Base-by-base conservation (phyloP, 2,888 invertebrate genomes). In the Xanthorhoe designata region DNA sequence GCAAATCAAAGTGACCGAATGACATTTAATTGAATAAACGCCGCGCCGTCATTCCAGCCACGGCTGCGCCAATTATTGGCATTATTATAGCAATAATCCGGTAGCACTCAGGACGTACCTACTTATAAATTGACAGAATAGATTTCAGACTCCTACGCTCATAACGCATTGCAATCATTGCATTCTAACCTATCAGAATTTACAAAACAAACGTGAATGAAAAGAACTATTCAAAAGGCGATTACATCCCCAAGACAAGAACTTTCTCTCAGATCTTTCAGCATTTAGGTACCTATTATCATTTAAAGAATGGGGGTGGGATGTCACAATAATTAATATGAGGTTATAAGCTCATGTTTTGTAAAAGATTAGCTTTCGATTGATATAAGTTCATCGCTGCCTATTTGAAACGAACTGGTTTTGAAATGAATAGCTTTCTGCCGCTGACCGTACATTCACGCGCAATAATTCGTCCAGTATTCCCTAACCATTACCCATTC, bases 1-100 rank as follows among this genome's bases (percentile, higher is more conserved):
- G 51, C 68, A 69, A 71, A 71, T 74, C 70, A 67, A 67, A 68
- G 50, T 73, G 74, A 61, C 63, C 78, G 49, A 80, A 64, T 82
- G 82, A 79, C 82, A 83, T 83, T 83, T 81, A 75, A 79, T 80
- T 79, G 77, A 75, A 76, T 73, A 65, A 68, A 72, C 66, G 65
- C 49, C 64, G 66, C 61, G 65, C 58, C 68, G 62, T 63, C 69
- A 61, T 56, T 63, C 51, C 64, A 10, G 50, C 9, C 72, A 32
- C 32, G 32, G 4, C 32, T 32, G 17, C 17, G 61, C 73, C 78
- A 75, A 78, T 80, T 77, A 80, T 78, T 74, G 76, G 69, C 70
- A 71, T 80, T 78, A 79, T 75, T 71, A 61, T 67, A 70, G 57
- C 62, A 62, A 70, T n/a, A 19, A 55, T 35, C 64, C 72, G 77